Evolutionary conservation across 2,797 vertebrate species (phyloP), one percentile per base, ranked within the genome.

Genomic region (Oryzias dopingdopingensis): DNA sequence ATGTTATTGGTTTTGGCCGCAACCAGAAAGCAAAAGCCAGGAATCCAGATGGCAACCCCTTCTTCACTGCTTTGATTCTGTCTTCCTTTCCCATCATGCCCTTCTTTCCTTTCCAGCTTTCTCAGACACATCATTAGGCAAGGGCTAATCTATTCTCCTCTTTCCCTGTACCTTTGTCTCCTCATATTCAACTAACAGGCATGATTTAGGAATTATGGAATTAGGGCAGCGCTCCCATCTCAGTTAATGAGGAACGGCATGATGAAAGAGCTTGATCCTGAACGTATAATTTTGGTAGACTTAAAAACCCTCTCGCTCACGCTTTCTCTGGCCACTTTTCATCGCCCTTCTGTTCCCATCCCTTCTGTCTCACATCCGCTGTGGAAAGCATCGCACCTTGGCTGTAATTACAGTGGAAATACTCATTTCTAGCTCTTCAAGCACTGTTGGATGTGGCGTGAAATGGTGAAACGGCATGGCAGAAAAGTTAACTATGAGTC

Each of bases 201-300:
- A 83, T 88, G 81, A 86, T 88, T 86, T 81, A 83, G 82, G 85
- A 88, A 87, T 90, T 88, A 88, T 86, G 83, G 87, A 89, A 89
- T 89, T 86, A 89, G 87, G 88, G 83, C 88, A 90, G 71, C 56
- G 52, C 76, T 83, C 82, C 83, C 81, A 80, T 82, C 82, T 86
- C 82, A 82, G 81, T 88, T 89, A 89, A 89, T 88, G 89, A 86
- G 87, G 67, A 87, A 67, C 53, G 52, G 77, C 78, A 72, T 83
- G 86, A 89, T 88, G 75, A 89, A 88, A 84, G 86, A 80, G 87
- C 72, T 59, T 76, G 84, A 86, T 84, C 79, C 82, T 82, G 80
- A 87, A 83, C 68, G 70, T 84, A 78, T 83, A 83, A 88, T 86
- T 87, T 87, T 50, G 46, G 81, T 77, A 87, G 71, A 79, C 66